A percentile compares a stretch with the other conserved stretches of the same genome.
Evolutionary conservation across 2,888 invertebrate species (phyloP).

Genomic region (Ethmia dodecea): DNA sequence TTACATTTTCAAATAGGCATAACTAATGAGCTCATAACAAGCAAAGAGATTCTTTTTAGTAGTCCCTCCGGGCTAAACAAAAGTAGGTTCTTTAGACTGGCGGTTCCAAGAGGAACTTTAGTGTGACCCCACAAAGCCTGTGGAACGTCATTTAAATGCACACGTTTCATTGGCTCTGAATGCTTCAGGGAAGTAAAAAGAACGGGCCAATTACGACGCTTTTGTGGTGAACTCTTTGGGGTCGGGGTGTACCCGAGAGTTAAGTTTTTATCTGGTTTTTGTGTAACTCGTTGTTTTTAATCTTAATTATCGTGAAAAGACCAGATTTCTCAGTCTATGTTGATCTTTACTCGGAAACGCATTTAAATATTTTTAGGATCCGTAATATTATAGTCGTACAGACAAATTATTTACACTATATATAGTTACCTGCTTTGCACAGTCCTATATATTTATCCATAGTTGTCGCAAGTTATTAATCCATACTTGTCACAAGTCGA

Average conservation of each 20-base stretch:
- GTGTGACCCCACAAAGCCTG: constrained; percentile 74
- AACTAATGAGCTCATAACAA: constrained; percentile 68
- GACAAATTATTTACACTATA: no score
- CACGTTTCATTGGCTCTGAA: constrained; percentile 78
- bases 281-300: no score
- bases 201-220: constrained; percentile 76
- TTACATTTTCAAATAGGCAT: constrained; percentile 57
- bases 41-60: constrained; percentile 48
- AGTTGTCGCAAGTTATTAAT: no score
- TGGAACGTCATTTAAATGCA: constrained; percentile 77
- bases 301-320: no score
- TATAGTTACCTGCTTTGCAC: no score
- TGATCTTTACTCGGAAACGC: no score
- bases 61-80: constrained; percentile 60
- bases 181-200: constrained; percentile 76
- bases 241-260: constrained; percentile 45
- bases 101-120: constrained; percentile 34
- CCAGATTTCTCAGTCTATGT: no score
- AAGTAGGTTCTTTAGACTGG: constrained; percentile 35
- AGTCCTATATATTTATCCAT: no score
- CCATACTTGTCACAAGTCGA: no score
- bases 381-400: no score
- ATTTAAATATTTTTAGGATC: no score
- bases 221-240: constrained; percentile 71
- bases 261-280: background rate